A percentile compares a stretch with the other conserved stretches of the same genome.
phyloP scores from a whole-genome alignment of 2,888 invertebrate species.

The Pachliopta kotzebuea region DNA sequence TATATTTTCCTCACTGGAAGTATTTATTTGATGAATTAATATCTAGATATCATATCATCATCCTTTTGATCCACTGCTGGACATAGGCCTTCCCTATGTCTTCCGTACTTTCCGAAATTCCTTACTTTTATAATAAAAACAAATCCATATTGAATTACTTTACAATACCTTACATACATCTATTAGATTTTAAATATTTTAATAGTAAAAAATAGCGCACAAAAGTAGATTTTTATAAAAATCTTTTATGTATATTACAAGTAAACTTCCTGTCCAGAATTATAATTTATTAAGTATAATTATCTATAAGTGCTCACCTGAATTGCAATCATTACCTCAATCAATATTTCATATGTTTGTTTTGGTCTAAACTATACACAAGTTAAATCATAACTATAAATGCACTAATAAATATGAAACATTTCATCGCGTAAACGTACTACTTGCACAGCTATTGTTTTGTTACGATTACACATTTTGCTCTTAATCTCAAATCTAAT shows the following conservation, averaged over 20 bases:
- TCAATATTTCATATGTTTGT: constrained; percentile 13
- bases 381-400: constrained; percentile 3
- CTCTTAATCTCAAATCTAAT: background rate
- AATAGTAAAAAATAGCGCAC: no score
- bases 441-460: background rate
- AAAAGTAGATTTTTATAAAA: no score
- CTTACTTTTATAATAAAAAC: no score
- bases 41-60: no score
- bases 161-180: no score
- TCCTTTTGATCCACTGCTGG: no score
- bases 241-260: background rate
- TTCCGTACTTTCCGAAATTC: no score
- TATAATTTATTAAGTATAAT: background rate
- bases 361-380: constrained; percentile 4
- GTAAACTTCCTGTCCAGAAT: background rate
- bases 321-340: constrained; percentile 12
- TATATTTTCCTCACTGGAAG: no score
- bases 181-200: no score
- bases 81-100: no score
- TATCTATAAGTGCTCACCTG: constrained; percentile 15
- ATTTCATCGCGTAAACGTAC: background rate
- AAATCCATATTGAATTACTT: no score
- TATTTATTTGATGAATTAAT: no score
- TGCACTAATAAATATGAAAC: constrained; percentile 4
- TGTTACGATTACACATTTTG: constrained; percentile 2